Evolutionary conservation across 2,888 invertebrate genomes (phyloP), one percentile per base, ranked within the genome.

Genomic region (Mellilla xanthometata): DNA sequence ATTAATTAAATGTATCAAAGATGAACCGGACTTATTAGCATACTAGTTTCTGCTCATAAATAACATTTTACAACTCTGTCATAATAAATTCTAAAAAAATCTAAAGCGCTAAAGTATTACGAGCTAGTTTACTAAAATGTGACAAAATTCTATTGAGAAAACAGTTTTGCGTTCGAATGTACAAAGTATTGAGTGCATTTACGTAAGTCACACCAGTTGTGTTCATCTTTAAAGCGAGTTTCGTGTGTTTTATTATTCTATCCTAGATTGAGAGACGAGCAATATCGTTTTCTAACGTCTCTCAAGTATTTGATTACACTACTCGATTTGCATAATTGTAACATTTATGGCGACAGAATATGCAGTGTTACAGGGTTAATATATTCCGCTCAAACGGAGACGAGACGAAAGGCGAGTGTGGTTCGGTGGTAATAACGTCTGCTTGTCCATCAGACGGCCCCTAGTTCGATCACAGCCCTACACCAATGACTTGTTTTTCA

Each of bases 171-270:
- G 33, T 2, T 1, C 12, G 26, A 42, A 31, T 34, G 47, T 42
- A 64, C 41, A 22, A 38, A 41, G 41, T 38, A 65, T 61, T 53
- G 54, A 65, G 61, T 68, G 68, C 66, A 71, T 58, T 69, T 68
- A 68, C 65, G 65, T 68, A 71, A 70, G 59, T 43, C 56, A 52
- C 47, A 49, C 52, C 27, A 46, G 49, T 50, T 44, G 31, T 49
- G 40, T 39, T 35, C 50, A 39, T 55, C 59, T 60, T 47, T 30
- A 34, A 29, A 62, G 68, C 72, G 63, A 60, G 65, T 72, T 75
- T 65, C 28, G 31, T 55, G 65, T 70, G 65, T 68, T 69, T 74
- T 80, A 79, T 77, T 78, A 71, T 76, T 59, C 62, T 68, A 78
- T 77, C 74, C 77, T 75, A 76, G 68, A 69, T 76, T 69, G 58